Base-by-base conservation (phyloP, 2,888 invertebrate species). In the Phlogophora meticulosa region DNA sequence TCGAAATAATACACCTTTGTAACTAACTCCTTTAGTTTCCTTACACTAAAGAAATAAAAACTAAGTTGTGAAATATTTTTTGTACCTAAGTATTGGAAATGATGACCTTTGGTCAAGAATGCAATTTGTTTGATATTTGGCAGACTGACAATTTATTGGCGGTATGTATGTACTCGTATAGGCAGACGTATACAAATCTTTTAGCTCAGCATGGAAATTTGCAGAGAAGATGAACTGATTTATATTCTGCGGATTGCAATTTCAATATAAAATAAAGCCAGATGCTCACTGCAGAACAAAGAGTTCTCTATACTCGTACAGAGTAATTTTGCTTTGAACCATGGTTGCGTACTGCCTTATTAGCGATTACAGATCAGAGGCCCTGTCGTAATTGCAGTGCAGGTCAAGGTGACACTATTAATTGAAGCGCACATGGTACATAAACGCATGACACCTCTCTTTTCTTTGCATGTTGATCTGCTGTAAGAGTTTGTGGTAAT, bases 51-150 rank as follows among this genome's bases (percentile, higher is more conserved):
- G 1, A n/a, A 42, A 2, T 1, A 24, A 17, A 22, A 9, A 28
- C 10, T 17, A 5, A 2, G 1, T 17, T 22, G 13, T 36, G 28
- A 17, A 28, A 36, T 59, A 17, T 42, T 59, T 71, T 58, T 13
- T 28, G 34, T 40, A 15, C 0, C 15, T 36, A 5, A 0, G 1
- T 24, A 56, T 58, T 36, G 40, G n/a, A 40, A 67, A 60, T 28
- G 0, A 11, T 61, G 62, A 67, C 20, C 43, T 75, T 72, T 67
- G 42, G 24, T 40, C 45, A 48, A 28, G 45, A 66, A 69, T 57
- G 24, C 42, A 38, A 61, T 57, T 61, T 20, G 38, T 42, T 43
- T 4, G 24, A 49, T 34, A 51, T 72, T 72, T 76, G 72, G 72
- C 59, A 69, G 36, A 28, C 55, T 76, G 76, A 69, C 69, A 68